Evolutionary conservation across 2,113 vertebrate genomes (phyloP).

Genomic region (Ctenomys sociabilis): DNA sequence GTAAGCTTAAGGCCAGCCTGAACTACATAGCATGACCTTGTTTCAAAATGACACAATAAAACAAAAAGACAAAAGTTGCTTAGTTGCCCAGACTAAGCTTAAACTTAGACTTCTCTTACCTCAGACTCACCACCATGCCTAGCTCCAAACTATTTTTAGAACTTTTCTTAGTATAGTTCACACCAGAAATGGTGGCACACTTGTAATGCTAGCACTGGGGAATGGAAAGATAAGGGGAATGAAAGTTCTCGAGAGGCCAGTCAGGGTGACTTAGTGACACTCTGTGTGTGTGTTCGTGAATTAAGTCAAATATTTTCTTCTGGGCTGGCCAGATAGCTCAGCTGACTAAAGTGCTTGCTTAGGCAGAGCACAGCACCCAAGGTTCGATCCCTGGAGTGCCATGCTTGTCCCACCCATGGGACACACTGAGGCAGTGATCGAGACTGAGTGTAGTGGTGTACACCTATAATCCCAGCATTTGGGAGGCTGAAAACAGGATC

Average conservation of each 20-base stretch:
- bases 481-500: no score
- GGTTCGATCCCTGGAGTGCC: no score
- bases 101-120: not conserved
- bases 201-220: not conserved
- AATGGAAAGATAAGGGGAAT: not conserved
- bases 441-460: no score
- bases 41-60: no score
- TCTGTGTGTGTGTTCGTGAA: not conserved
- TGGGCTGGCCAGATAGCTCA: no score
- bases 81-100: not conserved
- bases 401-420: no score
- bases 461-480: no score
- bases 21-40: no score
- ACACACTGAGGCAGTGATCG: no score
- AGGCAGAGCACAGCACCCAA: no score
- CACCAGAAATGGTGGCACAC: not conserved
- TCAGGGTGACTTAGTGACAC: not conserved
- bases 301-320: constrained; percentile 36
- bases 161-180: constrained; percentile 35
- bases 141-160: not conserved
- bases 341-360: no score
- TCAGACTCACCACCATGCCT: not conserved
- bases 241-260: not conserved
- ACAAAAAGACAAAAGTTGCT: not conserved
- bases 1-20: no score